These are phyloP conservation scores for Pseudolaguvia tuberculata DNA, from an alignment of 2,113 vertebrate genomes.

Conservation along the genomic window DNA sequence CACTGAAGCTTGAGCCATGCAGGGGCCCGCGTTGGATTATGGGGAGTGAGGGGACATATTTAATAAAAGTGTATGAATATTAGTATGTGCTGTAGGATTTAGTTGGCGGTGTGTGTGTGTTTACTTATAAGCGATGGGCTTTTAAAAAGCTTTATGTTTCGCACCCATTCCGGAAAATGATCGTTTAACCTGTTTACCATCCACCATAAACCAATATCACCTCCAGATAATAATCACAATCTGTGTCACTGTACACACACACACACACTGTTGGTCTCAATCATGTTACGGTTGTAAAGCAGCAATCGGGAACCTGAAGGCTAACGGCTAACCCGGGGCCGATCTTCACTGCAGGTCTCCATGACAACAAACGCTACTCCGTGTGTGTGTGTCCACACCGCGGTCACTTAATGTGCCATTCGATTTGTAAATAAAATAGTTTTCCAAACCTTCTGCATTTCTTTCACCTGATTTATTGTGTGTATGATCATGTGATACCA, in stretches of 20 bases:
- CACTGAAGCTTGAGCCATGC: constrained; percentile 41
- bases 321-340: not conserved
- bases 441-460: too few species aligned
- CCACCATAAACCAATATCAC: constrained; percentile 69
- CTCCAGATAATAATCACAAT: constrained; percentile 40
- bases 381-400: constrained; percentile 84
- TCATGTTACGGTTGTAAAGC: constrained; percentile 29
- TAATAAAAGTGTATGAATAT: constrained; percentile 32
- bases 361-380: constrained; percentile 35
- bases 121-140: constrained; percentile 70
- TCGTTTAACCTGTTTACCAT: constrained; percentile 50
- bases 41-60: constrained; percentile 38
- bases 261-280: constrained; percentile 68
- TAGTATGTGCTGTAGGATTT: constrained; percentile 45
- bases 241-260: too few species aligned
- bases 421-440: constrained; percentile 98
- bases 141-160: constrained; percentile 75
- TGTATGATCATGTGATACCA: too few species aligned
- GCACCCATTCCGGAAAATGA: constrained; percentile 65
- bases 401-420: constrained; percentile 95
- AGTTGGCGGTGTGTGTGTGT: constrained; percentile 82
- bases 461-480: constrained; percentile 55
- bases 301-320: constrained; percentile 14
- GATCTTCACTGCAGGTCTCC: constrained; percentile 56
- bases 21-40: constrained; percentile 18